A percentile compares a stretch with the other conserved stretches of the same genome.
Evolutionary conservation across 2,113 vertebrate species (phyloP).

Genomic region (Atrichornis clamosus): DNA sequence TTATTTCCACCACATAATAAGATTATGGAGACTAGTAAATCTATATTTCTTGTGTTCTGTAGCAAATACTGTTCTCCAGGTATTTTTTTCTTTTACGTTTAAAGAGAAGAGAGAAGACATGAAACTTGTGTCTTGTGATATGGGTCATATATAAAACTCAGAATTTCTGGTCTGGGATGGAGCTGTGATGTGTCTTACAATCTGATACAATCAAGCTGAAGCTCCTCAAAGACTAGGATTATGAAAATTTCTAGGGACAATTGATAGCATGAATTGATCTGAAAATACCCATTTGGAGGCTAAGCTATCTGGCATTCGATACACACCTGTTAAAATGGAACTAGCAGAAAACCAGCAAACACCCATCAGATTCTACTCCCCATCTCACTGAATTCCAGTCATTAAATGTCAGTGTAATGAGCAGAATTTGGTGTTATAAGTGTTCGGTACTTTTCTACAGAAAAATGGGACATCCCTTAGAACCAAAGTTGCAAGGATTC

Average conservation of each 20-base stretch:
- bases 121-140: background rate
- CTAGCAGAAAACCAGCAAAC: background rate
- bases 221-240: background rate
- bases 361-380: background rate
- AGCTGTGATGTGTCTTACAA: constrained; percentile 39
- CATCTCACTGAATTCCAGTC: background rate
- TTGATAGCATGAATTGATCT: background rate
- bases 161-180: constrained; percentile 11
- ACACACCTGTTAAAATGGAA: background rate
- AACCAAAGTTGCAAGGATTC: background rate
- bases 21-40: constrained; percentile 6
- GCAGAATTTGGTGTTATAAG: background rate
- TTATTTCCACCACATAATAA: background rate
- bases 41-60: constrained; percentile 6
- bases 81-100: constrained; percentile 3
- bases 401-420: background rate
- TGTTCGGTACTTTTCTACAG: background rate
- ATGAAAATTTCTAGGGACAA: background rate
- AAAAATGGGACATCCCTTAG: background rate
- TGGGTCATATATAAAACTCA: background rate
- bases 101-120: background rate
- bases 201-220: constrained; percentile 22
- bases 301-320: background rate
- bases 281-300: background rate
- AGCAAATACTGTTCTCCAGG: constrained; percentile 11